Conservation (phyloP, 2,888 invertebrate genomes). For the Drosophila silvestris region DNA sequence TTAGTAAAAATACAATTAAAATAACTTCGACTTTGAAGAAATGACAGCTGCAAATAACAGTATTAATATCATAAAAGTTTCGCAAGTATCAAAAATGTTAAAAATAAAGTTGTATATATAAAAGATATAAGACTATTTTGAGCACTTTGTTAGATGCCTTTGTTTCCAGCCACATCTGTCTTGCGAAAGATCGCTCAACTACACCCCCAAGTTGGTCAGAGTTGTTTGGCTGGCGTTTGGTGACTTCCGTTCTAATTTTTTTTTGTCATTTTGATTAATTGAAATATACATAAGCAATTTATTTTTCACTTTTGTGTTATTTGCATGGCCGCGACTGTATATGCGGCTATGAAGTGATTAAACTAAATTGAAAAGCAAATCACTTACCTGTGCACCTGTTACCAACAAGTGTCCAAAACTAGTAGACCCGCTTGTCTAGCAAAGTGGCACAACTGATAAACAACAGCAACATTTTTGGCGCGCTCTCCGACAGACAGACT, state of each 20-base stretch:
- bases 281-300: neutral
- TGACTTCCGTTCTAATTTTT: neutral
- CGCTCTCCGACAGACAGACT: slow-evolving; percentile 38
- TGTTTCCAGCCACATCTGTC: neutral
- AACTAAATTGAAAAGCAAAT: neutral
- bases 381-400: neutral
- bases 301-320: neutral
- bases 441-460: slow-evolving; percentile 51
- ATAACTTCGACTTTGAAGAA: rapidly evolving
- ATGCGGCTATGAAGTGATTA: neutral
- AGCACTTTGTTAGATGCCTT: neutral
- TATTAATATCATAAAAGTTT: neutral
- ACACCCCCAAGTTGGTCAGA: neutral
- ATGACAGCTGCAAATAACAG: neutral
- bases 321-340: neutral
- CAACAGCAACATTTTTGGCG: slow-evolving; percentile 60
- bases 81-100: neutral
- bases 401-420: slow-evolving; percentile 5
- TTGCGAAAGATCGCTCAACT: neutral
- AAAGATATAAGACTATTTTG: neutral
- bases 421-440: slow-evolving; percentile 18
- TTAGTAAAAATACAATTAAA: neutral
- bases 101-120: neutral
- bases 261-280: neutral
- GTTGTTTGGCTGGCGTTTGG: neutral